These are phyloP conservation scores for Pseudonaja textilis DNA, from an alignment of 2,113 vertebrate species.

Conservation along the genomic window DNA sequence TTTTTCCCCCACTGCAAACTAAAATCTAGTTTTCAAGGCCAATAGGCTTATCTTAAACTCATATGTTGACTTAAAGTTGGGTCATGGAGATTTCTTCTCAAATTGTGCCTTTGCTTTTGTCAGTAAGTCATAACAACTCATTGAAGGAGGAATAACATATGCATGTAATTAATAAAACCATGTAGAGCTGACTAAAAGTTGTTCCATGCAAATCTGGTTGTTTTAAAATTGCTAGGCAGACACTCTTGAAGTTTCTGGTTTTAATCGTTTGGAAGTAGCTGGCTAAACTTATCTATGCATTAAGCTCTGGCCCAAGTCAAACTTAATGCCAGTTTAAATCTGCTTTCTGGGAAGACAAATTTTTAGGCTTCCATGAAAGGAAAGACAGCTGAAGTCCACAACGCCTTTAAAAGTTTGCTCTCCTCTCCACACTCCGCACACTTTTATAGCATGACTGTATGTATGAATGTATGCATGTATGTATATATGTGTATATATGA, in stretches of 20 bases:
- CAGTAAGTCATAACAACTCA: neutral
- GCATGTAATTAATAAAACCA: conserved; percentile 30
- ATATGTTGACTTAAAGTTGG: neutral
- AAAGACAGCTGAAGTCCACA: neutral
- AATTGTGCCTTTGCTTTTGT: neutral
- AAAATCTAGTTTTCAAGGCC: neutral
- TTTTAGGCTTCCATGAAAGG: conserved; percentile 11
- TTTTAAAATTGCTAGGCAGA: conserved; percentile 14
- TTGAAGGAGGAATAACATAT: neutral
- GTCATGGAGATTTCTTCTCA: neutral
- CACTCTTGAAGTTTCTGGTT: neutral
- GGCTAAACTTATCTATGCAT: neutral
- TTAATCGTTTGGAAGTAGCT: neutral
- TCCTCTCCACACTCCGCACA: too few species aligned
- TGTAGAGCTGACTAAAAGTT: conserved; percentile 34
- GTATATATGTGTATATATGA: too few species aligned
- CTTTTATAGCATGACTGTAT: too few species aligned
- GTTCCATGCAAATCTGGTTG: conserved; percentile 46
- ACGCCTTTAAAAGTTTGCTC: neutral
- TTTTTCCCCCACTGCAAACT: neutral
- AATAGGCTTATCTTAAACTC: neutral
- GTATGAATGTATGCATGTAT: too few species aligned
- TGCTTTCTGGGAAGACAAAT: neutral
- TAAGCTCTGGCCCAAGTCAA: neutral
- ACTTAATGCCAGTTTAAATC: neutral